A percentile compares a stretch with the other conserved stretches of the same genome.
Conservation (phyloP, 1,140 invertebrate species). For the Aporrectodea caliginosa region DNA sequence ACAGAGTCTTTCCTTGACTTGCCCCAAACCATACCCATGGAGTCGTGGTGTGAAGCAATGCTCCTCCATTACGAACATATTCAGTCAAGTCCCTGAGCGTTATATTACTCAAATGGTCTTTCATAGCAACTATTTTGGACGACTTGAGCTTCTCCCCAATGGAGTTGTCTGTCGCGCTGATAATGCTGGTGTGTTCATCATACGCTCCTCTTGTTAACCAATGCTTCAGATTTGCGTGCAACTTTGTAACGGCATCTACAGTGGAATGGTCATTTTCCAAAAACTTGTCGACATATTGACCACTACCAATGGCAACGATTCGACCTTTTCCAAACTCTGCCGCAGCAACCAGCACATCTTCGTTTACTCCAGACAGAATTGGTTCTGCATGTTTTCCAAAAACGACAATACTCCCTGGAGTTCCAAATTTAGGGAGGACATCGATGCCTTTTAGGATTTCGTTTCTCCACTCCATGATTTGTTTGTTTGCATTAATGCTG, state of each 20-base stretch:
- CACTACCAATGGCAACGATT: not conserved
- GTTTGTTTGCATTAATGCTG: too few species aligned
- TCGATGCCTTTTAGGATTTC: too few species aligned
- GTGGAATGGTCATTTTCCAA: too few species aligned
- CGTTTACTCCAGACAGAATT: not conserved
- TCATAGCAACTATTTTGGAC: not conserved
- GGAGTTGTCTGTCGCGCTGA: not conserved
- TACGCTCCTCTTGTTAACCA: constrained; percentile 13
- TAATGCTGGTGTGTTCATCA: not conserved
- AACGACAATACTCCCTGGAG: not conserved
- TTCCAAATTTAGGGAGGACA: too few species aligned
- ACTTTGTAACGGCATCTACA: not conserved
- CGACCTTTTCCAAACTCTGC: not conserved
- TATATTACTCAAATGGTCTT: not conserved
- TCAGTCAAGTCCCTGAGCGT: not conserved
- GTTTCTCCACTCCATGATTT: too few species aligned
- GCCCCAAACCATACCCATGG: constrained; percentile 32
- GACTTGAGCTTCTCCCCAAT: not conserved
- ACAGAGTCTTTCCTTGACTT: constrained; percentile 9
- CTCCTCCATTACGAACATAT: constrained; percentile 24
- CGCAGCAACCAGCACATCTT: not conserved
- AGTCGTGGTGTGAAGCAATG: constrained; percentile 17
- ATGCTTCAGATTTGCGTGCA: constrained; percentile 8
- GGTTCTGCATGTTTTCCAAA: not conserved
- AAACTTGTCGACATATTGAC: not conserved